Evolutionary conservation across 2,113 vertebrate genomes (phyloP).

Genomic region (Globicephala melas): DNA sequence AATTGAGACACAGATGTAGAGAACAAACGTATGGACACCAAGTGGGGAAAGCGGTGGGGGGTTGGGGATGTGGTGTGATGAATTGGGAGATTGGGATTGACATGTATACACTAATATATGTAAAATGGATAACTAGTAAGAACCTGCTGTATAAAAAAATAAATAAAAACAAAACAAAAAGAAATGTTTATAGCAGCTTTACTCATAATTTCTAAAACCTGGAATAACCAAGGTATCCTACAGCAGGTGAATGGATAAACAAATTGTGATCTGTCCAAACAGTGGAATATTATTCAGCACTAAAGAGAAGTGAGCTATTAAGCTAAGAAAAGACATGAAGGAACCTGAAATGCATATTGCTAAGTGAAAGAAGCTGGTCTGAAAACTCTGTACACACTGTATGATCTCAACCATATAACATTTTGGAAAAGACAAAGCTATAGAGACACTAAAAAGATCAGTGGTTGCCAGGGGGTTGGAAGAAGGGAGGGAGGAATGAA

Average conservation of each 20-base stretch:
- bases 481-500: background rate
- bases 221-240: background rate
- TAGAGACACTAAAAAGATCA: background rate
- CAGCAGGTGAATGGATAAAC: background rate
- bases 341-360: background rate
- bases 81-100: no score
- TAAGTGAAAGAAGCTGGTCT: background rate
- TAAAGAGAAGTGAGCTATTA: background rate
- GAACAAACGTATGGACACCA: no score
- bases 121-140: no score
- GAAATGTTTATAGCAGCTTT: background rate
- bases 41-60: rapidly evolving
- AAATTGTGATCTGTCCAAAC: background rate
- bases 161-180: no score
- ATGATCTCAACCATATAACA: background rate
- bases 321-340: background rate
- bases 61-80: no score
- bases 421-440: background rate
- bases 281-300: background rate
- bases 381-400: background rate
- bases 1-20: no score
- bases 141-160: no score
- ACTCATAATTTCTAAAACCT: background rate
- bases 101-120: no score
- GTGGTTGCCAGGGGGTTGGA: background rate